A percentile compares a stretch with the other conserved stretches of the same genome.
Conservation (phyloP, 1,140 invertebrate genomes). For the Eulimnadia texana region DNA sequence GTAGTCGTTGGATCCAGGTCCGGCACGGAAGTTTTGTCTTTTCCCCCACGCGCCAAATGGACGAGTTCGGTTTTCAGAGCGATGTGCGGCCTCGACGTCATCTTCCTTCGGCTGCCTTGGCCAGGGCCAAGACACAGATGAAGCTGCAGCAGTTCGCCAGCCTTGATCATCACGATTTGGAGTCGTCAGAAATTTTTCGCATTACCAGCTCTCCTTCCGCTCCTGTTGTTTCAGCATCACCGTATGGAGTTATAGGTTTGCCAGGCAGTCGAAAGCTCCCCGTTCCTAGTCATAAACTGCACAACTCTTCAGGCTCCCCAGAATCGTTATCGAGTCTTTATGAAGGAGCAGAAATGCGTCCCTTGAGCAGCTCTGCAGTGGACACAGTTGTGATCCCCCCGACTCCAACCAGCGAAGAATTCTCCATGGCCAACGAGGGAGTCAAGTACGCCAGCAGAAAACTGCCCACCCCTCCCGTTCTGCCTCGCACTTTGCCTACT, state of each 20-base stretch:
- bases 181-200: neutral
- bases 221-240: slow-evolving; percentile 1
- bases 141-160: neutral
- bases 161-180: slow-evolving; percentile 2
- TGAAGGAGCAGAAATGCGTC: neutral
- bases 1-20: neutral
- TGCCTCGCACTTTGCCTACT: neutral
- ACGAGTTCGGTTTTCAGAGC: neutral
- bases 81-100: slow-evolving; percentile 8
- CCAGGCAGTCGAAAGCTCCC: slow-evolving; percentile 1
- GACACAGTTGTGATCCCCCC: neutral
- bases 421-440: neutral
- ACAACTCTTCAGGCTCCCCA: neutral
- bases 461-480: slow-evolving; percentile 3
- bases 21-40: neutral
- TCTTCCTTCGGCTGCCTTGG: slow-evolving; percentile 4
- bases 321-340: no score
- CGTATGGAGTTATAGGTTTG: neutral
- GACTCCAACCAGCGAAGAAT: neutral
- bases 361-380: neutral
- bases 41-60: neutral
- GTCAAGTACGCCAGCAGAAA: neutral
- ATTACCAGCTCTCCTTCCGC: slow-evolving; percentile 6
- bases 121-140: neutral
- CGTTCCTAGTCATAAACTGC: neutral